Conservation (phyloP, 30 jellyfish, hydroid and myxozoan genomes). For the Aurelia sp. region DNA sequence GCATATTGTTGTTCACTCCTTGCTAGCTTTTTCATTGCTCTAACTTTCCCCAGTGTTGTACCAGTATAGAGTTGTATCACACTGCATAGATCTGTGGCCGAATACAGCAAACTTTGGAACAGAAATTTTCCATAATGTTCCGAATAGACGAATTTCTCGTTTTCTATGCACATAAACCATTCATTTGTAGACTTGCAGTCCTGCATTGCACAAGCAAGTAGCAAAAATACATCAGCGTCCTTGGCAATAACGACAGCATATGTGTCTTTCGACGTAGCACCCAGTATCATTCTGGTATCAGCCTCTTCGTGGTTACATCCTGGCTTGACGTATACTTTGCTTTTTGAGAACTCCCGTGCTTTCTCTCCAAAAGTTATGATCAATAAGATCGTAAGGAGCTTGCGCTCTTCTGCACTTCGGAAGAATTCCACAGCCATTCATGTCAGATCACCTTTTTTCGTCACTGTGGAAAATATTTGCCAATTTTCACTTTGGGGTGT, state of each 20-base stretch:
- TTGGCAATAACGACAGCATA: too few species aligned
- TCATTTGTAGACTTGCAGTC: too few species aligned
- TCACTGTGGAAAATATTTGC: conserved; percentile 15
- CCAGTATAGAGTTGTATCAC: conserved; percentile 21
- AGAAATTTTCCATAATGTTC: too few species aligned
- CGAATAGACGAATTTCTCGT: too few species aligned
- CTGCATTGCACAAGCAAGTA: too few species aligned
- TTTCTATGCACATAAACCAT: too few species aligned
- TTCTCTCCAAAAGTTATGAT: not conserved
- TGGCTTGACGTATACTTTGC: not conserved
- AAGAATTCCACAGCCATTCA: not conserved
- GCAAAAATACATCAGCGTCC: too few species aligned
- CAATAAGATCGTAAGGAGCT: not conserved
- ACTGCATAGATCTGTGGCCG: conserved; percentile 21
- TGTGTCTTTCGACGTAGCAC: too few species aligned
- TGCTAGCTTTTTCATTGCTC: conserved; percentile 2
- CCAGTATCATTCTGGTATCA: too few species aligned
- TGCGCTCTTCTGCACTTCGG: conserved; percentile 10
- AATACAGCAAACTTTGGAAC: conserved; percentile 16
- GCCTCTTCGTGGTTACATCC: conserved; percentile 25
- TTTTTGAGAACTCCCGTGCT: conserved; percentile 10
- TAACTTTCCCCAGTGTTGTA: conserved; percentile 11
- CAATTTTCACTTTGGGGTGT: too few species aligned
- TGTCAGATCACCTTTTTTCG: too few species aligned
- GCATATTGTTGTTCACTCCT: conserved; percentile 15